Evolutionary conservation across 2,888 invertebrate genomes (phyloP), one percentile per base, ranked within the genome.

Genomic region (Bellardia pandia): DNA sequence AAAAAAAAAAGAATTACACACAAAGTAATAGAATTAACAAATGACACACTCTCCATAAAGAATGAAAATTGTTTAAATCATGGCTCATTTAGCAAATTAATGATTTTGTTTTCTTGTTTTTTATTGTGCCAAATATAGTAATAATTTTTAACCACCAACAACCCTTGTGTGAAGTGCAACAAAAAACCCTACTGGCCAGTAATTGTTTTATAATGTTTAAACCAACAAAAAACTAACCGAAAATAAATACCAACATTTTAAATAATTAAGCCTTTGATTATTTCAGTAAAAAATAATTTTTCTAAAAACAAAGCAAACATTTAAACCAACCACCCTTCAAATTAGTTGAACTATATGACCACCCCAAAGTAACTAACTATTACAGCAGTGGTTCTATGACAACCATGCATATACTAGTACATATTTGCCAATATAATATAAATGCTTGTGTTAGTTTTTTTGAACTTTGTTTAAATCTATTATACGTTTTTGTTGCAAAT

Each of bases 11-110:
- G 30, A 33, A 37, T 23, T 23, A 23, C 23, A 23, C 23, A 23
- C 23, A 23, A 23, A 23, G 23, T 69, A 23, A 53, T 51, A n/a
- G n/a, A 56, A 40, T 37, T 45, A 13, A 51, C 16, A 71, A 6
- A n/a, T 23, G 37, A 48, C 60, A 64, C 53, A 56, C 23, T 23
- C 16, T 51, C 48, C 58, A 58, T 77, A 76, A 72, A 64, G 69
- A 51, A 60, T 30, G 14, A 71, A 69, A 69, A 8, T 40, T 74
- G 53, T 56, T 40, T 5, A 58, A 79, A 76, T 33, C 33, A 76
- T 56, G 86, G 53, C 60, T 80, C 79, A 86, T 86, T 86, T 66
- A 83, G 72, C 79, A 83, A 66, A 66, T 79, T 86, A 86, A 86
- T 86, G 64, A 82, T 51, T 37, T 74, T 58, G 16, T 77, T 78